Base-by-base conservation (phyloP, 2,888 invertebrate genomes). In the Parnassius orleans region DNA sequence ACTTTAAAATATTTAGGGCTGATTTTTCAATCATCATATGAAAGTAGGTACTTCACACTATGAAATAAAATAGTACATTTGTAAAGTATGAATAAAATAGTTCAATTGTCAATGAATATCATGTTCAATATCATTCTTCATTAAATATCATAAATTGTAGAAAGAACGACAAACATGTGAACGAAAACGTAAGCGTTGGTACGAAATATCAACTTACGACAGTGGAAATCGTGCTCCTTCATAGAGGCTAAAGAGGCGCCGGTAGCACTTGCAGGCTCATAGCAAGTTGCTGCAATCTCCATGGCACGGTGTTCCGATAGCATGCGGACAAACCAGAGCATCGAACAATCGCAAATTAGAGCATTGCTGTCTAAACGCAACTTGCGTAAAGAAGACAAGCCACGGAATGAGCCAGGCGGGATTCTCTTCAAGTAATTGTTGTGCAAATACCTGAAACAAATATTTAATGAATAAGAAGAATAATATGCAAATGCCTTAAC, bases 341-440 rank as follows among this genome's bases (percentile, higher is more conserved):
- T 93, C 61, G 95, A 94, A 81, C 98, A 98, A 84, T 98, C 98
- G 84, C 98, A 98, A 33, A 96, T 93, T 60, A 98, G 90, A 1
- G 96, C 95, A 81, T 98, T 98, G 76, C 95, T 96, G 81, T 98
- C 98, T 70, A 98, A 89, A 12, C 97, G 94, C 72, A 98, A 88
- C 70, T 96, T 93, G 65, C 93, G 94, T 70, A 98, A 87, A 61
- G 93, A 93, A 0, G 94, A 94, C 77, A 97, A 92, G 67, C 94
- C 94, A 42, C 93, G 87, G 81, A 98, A 97, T 1, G 96, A 93
- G 15, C 95, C 96, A 48, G 90, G 80, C 0, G 97, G 95, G 61
- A 98, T 93, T 57, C 92, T 93, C 72, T 93, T 93, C 65, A 98
- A 89, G 74, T 93, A 93, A 80, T 98, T 98, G 81, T 96, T 95